A percentile compares a stretch with the other conserved stretches of the same genome.
Conservation (phyloP, 2,113 vertebrate species). For the Suricata suricatta region DNA sequence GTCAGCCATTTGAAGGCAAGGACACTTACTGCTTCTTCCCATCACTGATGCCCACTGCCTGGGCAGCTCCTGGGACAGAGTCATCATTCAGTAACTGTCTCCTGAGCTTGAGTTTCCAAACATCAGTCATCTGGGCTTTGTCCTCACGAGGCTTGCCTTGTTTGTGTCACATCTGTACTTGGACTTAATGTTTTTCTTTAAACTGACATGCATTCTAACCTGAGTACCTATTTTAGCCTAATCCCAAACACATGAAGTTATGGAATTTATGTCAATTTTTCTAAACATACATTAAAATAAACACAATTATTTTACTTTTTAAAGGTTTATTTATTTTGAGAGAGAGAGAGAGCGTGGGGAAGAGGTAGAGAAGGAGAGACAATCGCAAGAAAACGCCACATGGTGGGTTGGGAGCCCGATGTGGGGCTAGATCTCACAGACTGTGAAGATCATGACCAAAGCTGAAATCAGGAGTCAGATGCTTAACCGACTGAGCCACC, state of each 20-base stretch:
- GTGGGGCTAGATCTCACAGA: no score
- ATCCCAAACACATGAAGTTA: not conserved
- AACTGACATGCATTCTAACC: not conserved
- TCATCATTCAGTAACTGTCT: not conserved
- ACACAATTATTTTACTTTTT: not conserved
- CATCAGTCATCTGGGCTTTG: not conserved
- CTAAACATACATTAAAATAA: not conserved
- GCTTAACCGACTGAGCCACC: no score
- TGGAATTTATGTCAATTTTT: not conserved
- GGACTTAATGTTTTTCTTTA: not conserved
- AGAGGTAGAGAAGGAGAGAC: no score
- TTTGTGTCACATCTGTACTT: not conserved
- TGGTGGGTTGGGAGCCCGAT: no score
- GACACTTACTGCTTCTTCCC: not conserved
- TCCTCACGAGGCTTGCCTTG: not conserved
- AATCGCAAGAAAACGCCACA: no score
- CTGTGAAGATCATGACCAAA: no score
- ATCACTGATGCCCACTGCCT: not conserved
- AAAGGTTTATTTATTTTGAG: no score
- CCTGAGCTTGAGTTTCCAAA: not conserved
- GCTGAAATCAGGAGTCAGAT: no score
- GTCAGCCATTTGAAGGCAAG: not conserved
- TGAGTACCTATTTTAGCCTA: not conserved
- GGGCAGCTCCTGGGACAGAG: not conserved
- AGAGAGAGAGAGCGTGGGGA: no score